These are phyloP conservation scores for Mus minutoides DNA, from an alignment of 2,797 vertebrate genomes.

Conservation along the genomic window DNA sequence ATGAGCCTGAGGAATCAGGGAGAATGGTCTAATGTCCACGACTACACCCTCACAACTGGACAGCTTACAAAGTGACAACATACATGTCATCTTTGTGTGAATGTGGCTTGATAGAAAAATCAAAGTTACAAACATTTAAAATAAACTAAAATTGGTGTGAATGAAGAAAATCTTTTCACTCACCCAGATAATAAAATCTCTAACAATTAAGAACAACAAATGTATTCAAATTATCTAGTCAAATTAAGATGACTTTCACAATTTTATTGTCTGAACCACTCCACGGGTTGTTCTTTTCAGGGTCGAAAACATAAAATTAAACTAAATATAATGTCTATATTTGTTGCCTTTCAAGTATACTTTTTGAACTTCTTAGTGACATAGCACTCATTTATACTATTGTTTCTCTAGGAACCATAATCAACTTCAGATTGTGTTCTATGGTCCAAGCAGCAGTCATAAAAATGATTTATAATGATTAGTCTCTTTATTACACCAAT, in stretches of 20 bases:
- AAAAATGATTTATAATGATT: constrained; percentile 10
- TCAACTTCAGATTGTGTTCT: not conserved
- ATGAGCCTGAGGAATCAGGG: too few relatives aligned
- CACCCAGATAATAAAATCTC: not conserved
- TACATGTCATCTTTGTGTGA: not conserved
- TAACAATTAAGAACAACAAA: not conserved
- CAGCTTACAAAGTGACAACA: not conserved
- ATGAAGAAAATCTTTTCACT: not conserved
- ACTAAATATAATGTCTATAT: not conserved
- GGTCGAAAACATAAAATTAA: not conserved
- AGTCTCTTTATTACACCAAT: not conserved
- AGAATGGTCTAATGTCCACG: not conserved
- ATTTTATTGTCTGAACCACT: constrained; percentile 3
- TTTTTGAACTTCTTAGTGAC: not conserved
- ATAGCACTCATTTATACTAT: not conserved
- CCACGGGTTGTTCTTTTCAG: not conserved
- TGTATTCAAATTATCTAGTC: not conserved
- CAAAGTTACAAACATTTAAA: not conserved
- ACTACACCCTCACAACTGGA: not conserved
- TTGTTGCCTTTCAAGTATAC: not conserved
- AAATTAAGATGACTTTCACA: not conserved
- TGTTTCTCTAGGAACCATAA: not conserved
- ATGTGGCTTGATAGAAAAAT: not conserved
- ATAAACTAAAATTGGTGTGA: not conserved
- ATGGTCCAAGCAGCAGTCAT: not conserved